Percentiles rank a stretch among this genome's conserved stretches.
Evolutionary conservation across 2,888 invertebrate genomes (phyloP).

Genomic region (Pristionchus maxplancki): DNA sequence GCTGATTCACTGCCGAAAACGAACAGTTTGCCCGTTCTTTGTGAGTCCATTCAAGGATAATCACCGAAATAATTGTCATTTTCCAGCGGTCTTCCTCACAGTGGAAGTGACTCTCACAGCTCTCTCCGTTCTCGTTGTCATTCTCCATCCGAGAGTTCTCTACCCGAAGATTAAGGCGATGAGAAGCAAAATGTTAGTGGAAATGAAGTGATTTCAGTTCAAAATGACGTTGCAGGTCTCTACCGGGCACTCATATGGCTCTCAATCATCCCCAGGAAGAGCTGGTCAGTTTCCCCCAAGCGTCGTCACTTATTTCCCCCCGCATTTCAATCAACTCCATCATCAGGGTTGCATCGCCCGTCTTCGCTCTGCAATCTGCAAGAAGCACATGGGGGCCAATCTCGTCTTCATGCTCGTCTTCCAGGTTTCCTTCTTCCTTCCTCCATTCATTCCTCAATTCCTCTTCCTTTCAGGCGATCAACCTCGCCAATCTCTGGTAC

Average conservation of each 20-base stretch:
- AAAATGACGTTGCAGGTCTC: neutral
- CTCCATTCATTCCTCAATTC: neutral
- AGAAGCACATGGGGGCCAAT: slow-evolving; percentile 40
- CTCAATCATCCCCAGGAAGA: slow-evolving; percentile 10
- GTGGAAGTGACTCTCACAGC: slow-evolving; percentile 48
- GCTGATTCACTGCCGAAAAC: slow-evolving; percentile 50
- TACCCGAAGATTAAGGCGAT: slow-evolving; percentile 32
- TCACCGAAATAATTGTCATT: neutral
- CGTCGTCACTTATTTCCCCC: neutral
- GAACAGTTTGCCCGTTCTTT: slow-evolving; percentile 43
- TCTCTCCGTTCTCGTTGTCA: slow-evolving; percentile 41
- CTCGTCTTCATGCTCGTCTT: slow-evolving; percentile 45
- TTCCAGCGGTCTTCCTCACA: slow-evolving; percentile 47
- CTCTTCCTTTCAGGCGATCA: slow-evolving; percentile 21
- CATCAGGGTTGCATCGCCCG: neutral
- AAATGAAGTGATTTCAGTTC: neutral
- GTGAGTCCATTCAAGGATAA: neutral
- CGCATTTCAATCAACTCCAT: neutral
- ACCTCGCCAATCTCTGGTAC: slow-evolving; percentile 45
- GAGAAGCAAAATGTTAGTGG: slow-evolving; percentile 16
- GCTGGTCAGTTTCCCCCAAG: neutral
- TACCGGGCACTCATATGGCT: slow-evolving; percentile 25
- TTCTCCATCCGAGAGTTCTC: slow-evolving; percentile 43
- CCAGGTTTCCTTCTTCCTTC: neutral
- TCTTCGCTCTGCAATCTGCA: neutral